These are phyloP conservation scores for Dione vanillae DNA, from an alignment of 2,888 invertebrate genomes.

Conservation along the genomic window DNA sequence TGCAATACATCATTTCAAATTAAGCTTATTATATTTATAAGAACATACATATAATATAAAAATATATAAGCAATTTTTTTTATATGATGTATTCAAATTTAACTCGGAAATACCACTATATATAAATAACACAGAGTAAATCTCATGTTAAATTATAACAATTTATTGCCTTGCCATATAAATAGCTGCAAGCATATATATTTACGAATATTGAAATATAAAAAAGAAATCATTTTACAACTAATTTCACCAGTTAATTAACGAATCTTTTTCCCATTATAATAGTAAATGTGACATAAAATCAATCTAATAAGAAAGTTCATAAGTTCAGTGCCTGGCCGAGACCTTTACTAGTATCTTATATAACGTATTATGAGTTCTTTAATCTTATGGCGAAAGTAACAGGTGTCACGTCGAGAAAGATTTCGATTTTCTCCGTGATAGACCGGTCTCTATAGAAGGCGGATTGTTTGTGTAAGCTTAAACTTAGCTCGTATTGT, in stretches of 20 bases:
- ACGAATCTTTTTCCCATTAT: constrained; percentile 17
- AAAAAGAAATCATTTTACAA: constrained; percentile 1
- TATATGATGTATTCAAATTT: too few relatives aligned
- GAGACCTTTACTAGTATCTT: constrained; percentile 66
- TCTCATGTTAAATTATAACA: too few relatives aligned
- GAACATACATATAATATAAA: too few relatives aligned
- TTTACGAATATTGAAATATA: too few relatives aligned
- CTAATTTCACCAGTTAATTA: background rate
- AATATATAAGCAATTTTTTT: too few relatives aligned
- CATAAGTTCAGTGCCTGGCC: constrained; percentile 60
- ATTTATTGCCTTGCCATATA: background rate
- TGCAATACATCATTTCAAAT: background rate
- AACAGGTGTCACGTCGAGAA: constrained; percentile 62
- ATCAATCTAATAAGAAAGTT: constrained; percentile 1
- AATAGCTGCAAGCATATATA: background rate
- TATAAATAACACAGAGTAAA: too few relatives aligned
- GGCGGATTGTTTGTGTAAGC: background rate
- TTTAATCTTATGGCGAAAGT: constrained; percentile 63
- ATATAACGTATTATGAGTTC: constrained; percentile 54
- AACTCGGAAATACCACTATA: too few relatives aligned
- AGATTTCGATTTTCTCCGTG: constrained; percentile 70
- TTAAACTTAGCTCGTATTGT: background rate
- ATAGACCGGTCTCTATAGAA: constrained; percentile 59
- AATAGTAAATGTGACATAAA: constrained; percentile 19
- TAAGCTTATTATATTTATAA: background rate